Conservation (phyloP, 1,140 invertebrate genomes). For the Sinonovacula constricta region DNA sequence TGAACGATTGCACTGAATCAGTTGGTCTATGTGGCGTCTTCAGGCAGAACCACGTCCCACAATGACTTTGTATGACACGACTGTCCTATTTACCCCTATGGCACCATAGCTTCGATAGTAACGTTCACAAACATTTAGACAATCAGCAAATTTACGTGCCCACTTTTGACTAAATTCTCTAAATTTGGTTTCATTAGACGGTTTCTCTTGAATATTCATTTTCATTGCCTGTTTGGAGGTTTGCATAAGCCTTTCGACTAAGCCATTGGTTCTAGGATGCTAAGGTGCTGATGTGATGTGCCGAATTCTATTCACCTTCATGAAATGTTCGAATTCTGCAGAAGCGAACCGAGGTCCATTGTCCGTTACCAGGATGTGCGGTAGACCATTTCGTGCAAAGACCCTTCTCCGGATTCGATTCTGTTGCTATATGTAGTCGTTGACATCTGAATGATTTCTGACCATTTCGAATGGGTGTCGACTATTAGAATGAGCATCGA, state of each 20-base stretch:
- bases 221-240: not conserved
- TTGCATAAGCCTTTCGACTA: not conserved
- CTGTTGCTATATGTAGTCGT: not conserved
- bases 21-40: not conserved
- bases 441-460: not conserved
- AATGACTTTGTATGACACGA: not conserved
- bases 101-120: not conserved
- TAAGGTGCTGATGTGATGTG: not conserved
- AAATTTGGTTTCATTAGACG: not conserved
- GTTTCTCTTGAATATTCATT: not conserved
- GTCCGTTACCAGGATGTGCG: not conserved
- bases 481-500: not conserved
- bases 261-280: not conserved
- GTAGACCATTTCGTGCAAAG: not conserved
- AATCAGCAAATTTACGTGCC: not conserved
- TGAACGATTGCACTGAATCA: not conserved
- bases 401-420: not conserved
- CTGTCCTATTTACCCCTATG: not conserved
- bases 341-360: not conserved
- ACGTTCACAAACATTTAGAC: not conserved
- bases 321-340: not conserved
- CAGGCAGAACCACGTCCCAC: not conserved
- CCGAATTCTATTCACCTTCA: not conserved
- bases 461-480: not conserved
- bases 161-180: no score